These are phyloP conservation scores for Megathymus violae DNA, from an alignment of 1,140 invertebrate genomes.

Conservation along the genomic window DNA sequence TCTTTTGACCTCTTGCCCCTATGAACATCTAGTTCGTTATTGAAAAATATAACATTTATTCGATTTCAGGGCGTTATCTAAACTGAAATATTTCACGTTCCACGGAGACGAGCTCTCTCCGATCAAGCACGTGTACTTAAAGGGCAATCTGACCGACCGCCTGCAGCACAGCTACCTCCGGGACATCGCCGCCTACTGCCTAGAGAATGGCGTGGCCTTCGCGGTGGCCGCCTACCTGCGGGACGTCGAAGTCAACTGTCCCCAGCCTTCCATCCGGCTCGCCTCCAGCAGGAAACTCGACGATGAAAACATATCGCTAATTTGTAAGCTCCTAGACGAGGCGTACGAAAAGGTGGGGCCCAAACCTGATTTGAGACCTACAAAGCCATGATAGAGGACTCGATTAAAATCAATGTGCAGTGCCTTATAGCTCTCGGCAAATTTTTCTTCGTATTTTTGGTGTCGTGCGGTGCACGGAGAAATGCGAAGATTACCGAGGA, in stretches of 20 bases:
- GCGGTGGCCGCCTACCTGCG: slow-evolving; percentile 87
- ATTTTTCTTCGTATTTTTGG: no score
- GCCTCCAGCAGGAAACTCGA: slow-evolving; percentile 85
- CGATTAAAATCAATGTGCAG: no score
- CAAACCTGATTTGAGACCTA: slow-evolving; percentile 43
- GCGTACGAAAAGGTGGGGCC: slow-evolving; percentile 72
- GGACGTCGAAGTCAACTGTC: slow-evolving; percentile 85
- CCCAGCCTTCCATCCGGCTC: slow-evolving; percentile 87
- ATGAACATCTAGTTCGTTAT: no score
- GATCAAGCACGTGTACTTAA: slow-evolving; percentile 91
- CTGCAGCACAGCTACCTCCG: slow-evolving; percentile 85
- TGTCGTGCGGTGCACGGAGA: no score
- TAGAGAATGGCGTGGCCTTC: slow-evolving; percentile 86
- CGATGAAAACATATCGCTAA: slow-evolving; percentile 81
- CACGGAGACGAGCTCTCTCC: slow-evolving; percentile 87
- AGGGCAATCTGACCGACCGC: slow-evolving; percentile 76
- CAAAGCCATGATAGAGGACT: neutral
- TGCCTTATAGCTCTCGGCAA: no score
- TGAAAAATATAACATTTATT: no score
- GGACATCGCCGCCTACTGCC: slow-evolving; percentile 85
- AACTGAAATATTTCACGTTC: slow-evolving; percentile 84
- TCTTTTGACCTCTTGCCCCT: no score
- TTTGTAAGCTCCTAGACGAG: slow-evolving; percentile 71
- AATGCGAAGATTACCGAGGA: no score
- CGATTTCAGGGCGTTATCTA: slow-evolving; percentile 73